Percentiles rank a stretch among this genome's conserved stretches.
Evolutionary conservation across 2,888 invertebrate species (phyloP).

Genomic region (Pocota personata): DNA sequence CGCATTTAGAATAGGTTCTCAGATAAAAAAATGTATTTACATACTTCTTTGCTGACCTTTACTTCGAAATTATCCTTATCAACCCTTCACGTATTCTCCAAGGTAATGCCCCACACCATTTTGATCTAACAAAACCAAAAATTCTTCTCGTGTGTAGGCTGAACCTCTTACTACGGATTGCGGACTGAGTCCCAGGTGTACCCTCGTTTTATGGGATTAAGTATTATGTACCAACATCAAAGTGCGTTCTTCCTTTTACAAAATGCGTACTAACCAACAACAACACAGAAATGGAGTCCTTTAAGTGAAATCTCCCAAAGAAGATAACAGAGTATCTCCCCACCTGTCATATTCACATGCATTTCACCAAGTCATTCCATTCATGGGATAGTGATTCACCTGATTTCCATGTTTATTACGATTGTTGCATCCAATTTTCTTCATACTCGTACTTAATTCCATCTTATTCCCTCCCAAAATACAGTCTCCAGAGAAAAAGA

Average conservation of each 20-base stretch:
- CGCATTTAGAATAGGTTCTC: too few relatives aligned
- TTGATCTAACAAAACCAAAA: neutral
- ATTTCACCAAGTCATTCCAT: neutral
- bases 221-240: neutral
- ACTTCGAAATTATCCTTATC: neutral
- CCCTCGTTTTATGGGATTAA: neutral
- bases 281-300: neutral
- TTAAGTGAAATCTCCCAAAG: neutral
- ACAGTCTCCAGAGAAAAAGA: neutral
- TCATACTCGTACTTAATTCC: neutral
- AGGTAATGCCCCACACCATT: neutral
- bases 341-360: neutral
- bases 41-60: neutral
- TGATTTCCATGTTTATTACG: slow-evolving; percentile 39
- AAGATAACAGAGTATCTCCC: neutral
- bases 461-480: slow-evolving; percentile 7
- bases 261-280: neutral
- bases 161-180: neutral
- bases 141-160: neutral
- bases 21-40: neutral
- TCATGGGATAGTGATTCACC: slow-evolving; percentile 10
- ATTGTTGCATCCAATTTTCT: slow-evolving; percentile 37
- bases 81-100: neutral
- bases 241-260: neutral
- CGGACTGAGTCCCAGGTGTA: neutral